Evolutionary conservation across 2,888 invertebrate species (phyloP), one percentile per base, ranked within the genome.

Genomic region (Dasypogon diadema): DNA sequence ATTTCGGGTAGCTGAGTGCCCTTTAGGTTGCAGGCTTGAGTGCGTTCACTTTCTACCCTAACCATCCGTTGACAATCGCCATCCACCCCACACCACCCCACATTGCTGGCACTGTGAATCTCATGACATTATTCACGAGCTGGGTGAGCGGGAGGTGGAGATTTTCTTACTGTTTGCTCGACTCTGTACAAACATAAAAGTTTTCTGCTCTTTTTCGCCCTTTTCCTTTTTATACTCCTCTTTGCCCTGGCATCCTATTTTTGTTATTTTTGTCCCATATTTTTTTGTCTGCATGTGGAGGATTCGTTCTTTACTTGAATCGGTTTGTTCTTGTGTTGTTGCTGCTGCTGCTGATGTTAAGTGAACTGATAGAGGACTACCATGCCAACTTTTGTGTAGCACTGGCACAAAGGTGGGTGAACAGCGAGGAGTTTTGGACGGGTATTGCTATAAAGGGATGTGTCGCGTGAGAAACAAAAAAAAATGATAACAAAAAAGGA

Each of bases 251-350:
- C 70, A 54, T 70, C 48, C 34, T 54, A 70, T 70, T 70, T 70
- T 70, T 70, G 70, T 70, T 70, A 70, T 70, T 70, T 70, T 70
- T 70, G 51, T 70, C 54, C 54, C 21, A 54, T 34, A 54, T 54
- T 70, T 42, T 68, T 70, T 70, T 70, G 51, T 54, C 70, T 70
- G 34, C 70, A 70, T 70, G 54, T 54, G 51, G 24, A 70, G 70
- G 54, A 70, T 70, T 70, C 70, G 54, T 54, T 70, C n/a, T 30
- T 42, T 34, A 34, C 37, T 54, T n/a, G 18, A 70, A 34, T 51
- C 34, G 54, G 54, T 54, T 54, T 37, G 4, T 60, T 37, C 24
- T 58, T 24, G 24, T 63, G 63, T 42, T 63, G 46, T 42, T 68
- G 65, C 26, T 16, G 65, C 12, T 70, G 54, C 24, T 51, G 26